phyloP scores from a whole-genome alignment of 2,797 vertebrate species.

The Gambelia wislizenii region DNA sequence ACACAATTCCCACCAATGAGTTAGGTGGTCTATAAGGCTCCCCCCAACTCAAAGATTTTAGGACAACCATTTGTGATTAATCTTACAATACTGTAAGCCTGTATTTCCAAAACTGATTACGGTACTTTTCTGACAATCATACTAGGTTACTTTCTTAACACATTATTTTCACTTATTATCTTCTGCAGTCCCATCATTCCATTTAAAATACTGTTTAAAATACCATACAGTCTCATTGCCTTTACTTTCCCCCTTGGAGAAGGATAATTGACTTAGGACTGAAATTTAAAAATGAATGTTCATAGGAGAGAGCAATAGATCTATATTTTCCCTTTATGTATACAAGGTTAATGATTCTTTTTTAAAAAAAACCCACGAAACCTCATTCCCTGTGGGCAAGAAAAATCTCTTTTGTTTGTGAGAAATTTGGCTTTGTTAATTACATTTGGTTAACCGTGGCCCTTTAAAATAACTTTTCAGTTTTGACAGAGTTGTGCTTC shows the following conservation, averaged over 20 bases:
- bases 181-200: neutral
- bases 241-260: neutral
- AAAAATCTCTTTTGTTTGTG: slow-evolving; percentile 30
- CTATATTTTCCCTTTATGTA: neutral
- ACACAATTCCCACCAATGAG: too few species aligned
- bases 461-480: slow-evolving; percentile 48
- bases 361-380: too few species aligned
- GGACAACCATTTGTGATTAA: neutral
- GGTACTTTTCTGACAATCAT: too few species aligned
- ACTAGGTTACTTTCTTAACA: too few species aligned
- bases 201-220: too few species aligned
- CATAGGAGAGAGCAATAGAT: neutral
- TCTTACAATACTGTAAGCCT: neutral
- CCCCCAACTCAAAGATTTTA: neutral
- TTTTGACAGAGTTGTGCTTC: slow-evolving; percentile 51
- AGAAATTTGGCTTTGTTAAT: slow-evolving; percentile 58
- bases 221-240: neutral
- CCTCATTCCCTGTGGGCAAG: slow-evolving; percentile 21
- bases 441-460: slow-evolving; percentile 38
- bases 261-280: neutral
- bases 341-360: slow-evolving; percentile 19
- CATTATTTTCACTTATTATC: neutral
- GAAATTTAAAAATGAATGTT: slow-evolving; percentile 10
- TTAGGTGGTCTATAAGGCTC: neutral
- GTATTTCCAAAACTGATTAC: neutral